Percentiles rank a stretch among this genome's conserved stretches.
These are phyloP conservation scores for Plotosus lineatus DNA, from an alignment of 2,113 vertebrate species.

Conservation along the genomic window DNA sequence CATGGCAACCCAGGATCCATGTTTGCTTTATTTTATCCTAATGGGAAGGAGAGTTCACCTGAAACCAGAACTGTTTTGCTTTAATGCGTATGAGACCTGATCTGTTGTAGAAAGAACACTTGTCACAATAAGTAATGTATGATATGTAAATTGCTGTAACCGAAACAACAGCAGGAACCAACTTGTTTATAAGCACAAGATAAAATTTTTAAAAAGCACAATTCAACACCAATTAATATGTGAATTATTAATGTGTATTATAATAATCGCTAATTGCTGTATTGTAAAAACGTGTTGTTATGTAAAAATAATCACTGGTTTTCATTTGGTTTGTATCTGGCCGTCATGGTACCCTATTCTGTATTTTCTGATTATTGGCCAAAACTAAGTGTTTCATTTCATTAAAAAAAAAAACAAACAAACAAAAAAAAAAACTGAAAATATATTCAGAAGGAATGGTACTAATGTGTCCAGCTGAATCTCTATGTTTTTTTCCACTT, in stretches of 20 bases:
- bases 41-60: neutral
- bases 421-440: neutral
- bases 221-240: neutral
- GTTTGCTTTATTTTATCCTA: neutral
- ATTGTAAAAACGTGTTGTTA: neutral
- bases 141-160: neutral
- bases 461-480: neutral
- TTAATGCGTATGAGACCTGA: neutral
- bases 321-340: neutral
- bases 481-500: too few relatives aligned
- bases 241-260: neutral
- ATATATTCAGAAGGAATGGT: neutral
- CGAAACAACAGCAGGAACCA: neutral
- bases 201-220: neutral
- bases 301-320: neutral
- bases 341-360: neutral
- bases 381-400: neutral
- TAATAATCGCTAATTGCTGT: neutral
- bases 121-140: neutral
- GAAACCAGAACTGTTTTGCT: neutral
- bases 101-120: neutral
- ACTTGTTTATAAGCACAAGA: neutral
- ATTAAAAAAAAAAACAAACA: too few relatives aligned
- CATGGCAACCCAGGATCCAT: neutral
- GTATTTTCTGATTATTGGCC: neutral